Base-by-base conservation (phyloP, 2,797 vertebrate species). In the Molossus alvarezi region DNA sequence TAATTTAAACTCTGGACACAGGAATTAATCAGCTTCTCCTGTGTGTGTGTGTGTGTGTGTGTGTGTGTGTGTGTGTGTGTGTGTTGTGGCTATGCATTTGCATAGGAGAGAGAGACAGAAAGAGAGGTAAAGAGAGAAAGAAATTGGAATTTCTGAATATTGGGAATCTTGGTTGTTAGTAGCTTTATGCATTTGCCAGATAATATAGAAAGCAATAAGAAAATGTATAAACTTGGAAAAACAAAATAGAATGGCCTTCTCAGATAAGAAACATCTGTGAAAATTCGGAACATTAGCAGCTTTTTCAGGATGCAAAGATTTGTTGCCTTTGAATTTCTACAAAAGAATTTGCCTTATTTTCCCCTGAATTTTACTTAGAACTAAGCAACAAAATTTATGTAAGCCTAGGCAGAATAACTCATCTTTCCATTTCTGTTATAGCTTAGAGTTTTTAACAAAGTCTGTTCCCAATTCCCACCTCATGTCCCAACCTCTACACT, bases 181-280 rank as follows among this genome's bases (percentile, higher is more conserved):
- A 72, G 33, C 4, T 93, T 88, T 58, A 58, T 72, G 14, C 4
- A 55, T 76, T 75, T 84, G 4, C 13, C 6, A 71, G 3, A 27
- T 65, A 81, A 81, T n/a, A 23, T 4, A 82, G n/a, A 83, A 25
- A 64, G 8, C 4, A 55, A 17, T 60, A 86, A 93, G n/a, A 51
- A 93, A 97, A 92, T n/a, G 6, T 9, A 62, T 57, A 92, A 62
- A 89, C 53, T 21, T 53, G 71, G n/a, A 48, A 84, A 83, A 69
- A 48, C 55, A 83, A 94, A 85, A 88, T 33, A 4, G 17, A 90
- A 71, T 53, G 20, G 15, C 10, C 17, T 81, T 89, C 45, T 65
- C 33, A 92, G 21, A 58, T 67, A 83, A 88, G 21, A 14, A 23
- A 84, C 27, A 79, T 72, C 48, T 87, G 82, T 67, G 21, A 14